Percentiles rank a stretch among this genome's conserved stretches.
Evolutionary conservation across 1,140 invertebrate genomes (phyloP).

Genomic region (Drosophila ficusphila): DNA sequence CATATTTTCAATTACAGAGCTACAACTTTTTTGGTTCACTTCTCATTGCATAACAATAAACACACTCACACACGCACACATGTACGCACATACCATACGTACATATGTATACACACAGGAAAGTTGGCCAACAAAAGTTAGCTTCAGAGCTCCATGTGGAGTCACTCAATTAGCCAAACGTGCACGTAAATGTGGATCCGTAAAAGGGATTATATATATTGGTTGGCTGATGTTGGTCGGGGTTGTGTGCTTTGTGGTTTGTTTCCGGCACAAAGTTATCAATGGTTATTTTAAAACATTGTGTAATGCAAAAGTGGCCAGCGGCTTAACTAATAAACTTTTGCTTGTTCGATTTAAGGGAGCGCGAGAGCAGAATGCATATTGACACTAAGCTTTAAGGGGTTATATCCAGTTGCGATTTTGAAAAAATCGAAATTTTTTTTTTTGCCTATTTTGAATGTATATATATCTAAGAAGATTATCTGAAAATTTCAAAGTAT

Average conservation of each 20-base stretch:
- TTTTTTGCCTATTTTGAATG: too few species aligned
- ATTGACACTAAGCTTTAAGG: too few species aligned
- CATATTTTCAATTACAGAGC: conserved; percentile 51
- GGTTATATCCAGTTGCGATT: too few species aligned
- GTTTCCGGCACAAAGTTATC: conserved; percentile 10
- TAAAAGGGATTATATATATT: conserved; percentile 19
- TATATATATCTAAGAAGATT: too few species aligned
- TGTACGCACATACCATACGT: too few species aligned
- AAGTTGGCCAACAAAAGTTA: conserved; percentile 45
- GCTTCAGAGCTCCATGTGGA: conserved; percentile 10
- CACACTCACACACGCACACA: conserved; percentile 8
- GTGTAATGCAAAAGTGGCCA: conserved; percentile 13
- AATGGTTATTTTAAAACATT: conserved; percentile 10
- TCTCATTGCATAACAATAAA: conserved; percentile 47
- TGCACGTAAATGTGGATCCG: conserved; percentile 29
- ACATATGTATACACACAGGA: conserved; percentile 5
- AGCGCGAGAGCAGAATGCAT: too few species aligned
- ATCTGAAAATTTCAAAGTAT: too few species aligned
- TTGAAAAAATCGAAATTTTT: too few species aligned
- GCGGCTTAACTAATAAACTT: background rate
- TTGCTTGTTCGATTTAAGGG: background rate
- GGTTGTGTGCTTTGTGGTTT: background rate
- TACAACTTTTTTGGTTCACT: conserved; percentile 45
- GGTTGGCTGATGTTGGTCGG: background rate
- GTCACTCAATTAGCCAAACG: conserved; percentile 53